Evolutionary conservation across 2,888 invertebrate genomes (phyloP).

Genomic region (Cataglyphis altisquamis): DNA sequence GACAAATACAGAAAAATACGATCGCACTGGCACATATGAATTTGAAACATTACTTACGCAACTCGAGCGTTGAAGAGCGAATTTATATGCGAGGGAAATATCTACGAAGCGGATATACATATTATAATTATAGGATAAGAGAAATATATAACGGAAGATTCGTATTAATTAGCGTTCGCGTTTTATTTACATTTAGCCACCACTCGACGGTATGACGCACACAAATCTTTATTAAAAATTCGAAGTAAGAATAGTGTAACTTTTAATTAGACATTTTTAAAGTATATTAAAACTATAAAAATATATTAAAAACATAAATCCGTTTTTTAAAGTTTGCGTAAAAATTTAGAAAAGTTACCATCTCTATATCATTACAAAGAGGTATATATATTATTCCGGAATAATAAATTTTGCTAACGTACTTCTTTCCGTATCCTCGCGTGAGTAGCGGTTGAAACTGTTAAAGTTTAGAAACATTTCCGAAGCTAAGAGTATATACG

Average conservation of each 20-base stretch:
- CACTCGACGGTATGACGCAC: background rate
- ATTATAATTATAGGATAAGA: background rate
- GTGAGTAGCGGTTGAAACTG: background rate
- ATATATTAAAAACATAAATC: background rate
- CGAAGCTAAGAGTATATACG: background rate
- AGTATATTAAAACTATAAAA: conserved; percentile 3
- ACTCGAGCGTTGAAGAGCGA: background rate
- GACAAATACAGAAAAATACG: conserved; percentile 28
- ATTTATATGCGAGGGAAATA: conserved; percentile 21
- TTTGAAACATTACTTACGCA: conserved; percentile 7
- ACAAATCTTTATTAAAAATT: conserved; percentile 13
- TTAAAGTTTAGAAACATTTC: conserved; percentile 16
- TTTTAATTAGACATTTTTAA: background rate
- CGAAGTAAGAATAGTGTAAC: background rate
- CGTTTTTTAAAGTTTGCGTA: background rate
- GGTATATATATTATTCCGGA: background rate
- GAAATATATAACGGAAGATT: background rate
- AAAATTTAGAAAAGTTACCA: background rate
- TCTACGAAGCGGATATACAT: background rate
- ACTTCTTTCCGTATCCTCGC: background rate
- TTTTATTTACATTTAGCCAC: background rate
- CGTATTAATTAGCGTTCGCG: conserved; percentile 17
- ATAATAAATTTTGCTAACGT: conserved; percentile 16
- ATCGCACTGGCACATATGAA: background rate
- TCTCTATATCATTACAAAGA: background rate